Percentiles rank a stretch among this genome's conserved stretches.
phyloP scores from a whole-genome alignment of 1,140 invertebrate genomes.

The Drosophila saltans region DNA sequence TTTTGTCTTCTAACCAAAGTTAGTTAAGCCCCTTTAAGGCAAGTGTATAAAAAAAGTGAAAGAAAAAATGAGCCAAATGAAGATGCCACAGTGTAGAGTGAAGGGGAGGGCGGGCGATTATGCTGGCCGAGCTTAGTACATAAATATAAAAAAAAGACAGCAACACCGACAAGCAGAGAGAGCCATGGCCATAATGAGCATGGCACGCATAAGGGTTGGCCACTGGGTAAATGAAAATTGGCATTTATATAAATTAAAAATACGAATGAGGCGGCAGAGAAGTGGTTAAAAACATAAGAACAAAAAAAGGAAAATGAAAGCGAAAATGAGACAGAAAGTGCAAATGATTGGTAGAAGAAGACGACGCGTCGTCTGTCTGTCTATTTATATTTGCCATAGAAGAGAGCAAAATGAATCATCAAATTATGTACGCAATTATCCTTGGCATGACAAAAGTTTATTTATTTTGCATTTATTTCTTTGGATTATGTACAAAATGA shows the following conservation, averaged over 20 bases:
- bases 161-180: neutral
- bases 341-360: slow-evolving; percentile 19
- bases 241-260: slow-evolving; percentile 75
- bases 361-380: neutral
- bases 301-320: slow-evolving; percentile 9
- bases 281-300: neutral
- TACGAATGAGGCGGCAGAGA: slow-evolving; percentile 50
- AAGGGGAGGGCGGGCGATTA: slow-evolving; percentile 13
- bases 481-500: too few relatives aligned
- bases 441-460: neutral
- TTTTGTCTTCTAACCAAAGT: too few relatives aligned
- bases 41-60: neutral
- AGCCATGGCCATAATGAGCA: slow-evolving; percentile 2
- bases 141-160: slow-evolving; percentile 21
- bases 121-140: slow-evolving; percentile 40
- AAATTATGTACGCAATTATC: neutral
- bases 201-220: slow-evolving; percentile 54
- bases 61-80: slow-evolving; percentile 22
- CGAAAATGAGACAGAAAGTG: slow-evolving; percentile 39
- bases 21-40: neutral
- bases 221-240: slow-evolving; percentile 68
- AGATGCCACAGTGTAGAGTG: slow-evolving; percentile 29
- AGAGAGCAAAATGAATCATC: neutral
- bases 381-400: neutral
- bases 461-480: too few relatives aligned